phyloP scores from a whole-genome alignment of 2,113 vertebrate species.

The Montifringilla adamsi region DNA sequence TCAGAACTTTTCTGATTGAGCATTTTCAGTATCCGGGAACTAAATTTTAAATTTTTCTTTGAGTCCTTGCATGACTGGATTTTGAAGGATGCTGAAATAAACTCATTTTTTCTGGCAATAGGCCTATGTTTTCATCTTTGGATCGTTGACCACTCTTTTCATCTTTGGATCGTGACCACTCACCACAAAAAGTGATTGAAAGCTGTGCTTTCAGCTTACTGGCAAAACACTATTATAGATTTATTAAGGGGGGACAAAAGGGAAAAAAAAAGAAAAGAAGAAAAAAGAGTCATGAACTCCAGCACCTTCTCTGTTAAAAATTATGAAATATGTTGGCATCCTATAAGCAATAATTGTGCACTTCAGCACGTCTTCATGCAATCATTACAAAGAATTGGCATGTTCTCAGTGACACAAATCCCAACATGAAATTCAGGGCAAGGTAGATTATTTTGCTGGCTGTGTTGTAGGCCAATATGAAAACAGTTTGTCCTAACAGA shows the following conservation, averaged over 20 bases:
- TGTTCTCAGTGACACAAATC: not conserved
- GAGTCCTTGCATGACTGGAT: not conserved
- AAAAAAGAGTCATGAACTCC: not conserved
- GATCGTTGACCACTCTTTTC: not conserved
- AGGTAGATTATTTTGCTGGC: not conserved
- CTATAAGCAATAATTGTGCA: not conserved
- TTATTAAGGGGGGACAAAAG: not conserved
- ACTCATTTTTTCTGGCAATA: not conserved
- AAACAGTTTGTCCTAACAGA: not conserved
- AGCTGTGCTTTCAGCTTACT: not conserved
- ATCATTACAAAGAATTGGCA: not conserved
- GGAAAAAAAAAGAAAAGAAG: rapidly evolving
- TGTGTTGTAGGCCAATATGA: not conserved
- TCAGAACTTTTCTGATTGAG: not conserved
- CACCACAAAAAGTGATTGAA: not conserved
- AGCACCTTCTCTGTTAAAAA: not conserved
- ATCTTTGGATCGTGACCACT: not conserved
- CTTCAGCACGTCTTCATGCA: not conserved
- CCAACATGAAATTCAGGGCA: not conserved
- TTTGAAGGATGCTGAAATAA: not conserved
- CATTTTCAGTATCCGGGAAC: not conserved
- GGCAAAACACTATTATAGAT: not conserved
- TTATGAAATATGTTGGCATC: not conserved
- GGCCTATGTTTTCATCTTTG: not conserved
- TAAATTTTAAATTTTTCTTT: not conserved